Evolutionary conservation across 2,113 vertebrate species (phyloP), one percentile per base, ranked within the genome.

Genomic region (Pyxicephalus adspersus): DNA sequence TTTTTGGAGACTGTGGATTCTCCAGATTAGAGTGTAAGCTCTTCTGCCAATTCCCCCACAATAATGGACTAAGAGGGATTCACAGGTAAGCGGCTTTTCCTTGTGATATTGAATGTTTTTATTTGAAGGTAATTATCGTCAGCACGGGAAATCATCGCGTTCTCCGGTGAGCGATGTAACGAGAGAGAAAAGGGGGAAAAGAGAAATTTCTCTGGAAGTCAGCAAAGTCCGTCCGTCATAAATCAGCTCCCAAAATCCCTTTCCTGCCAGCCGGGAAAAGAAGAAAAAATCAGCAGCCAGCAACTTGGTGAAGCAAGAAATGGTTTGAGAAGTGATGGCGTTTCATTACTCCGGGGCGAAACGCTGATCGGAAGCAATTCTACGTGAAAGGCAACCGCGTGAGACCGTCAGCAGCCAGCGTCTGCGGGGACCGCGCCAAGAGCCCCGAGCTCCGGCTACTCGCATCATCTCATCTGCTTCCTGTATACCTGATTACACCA

Each of bases 231-330:
- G 57, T 88, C 90, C 90, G 86, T 93, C 90, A 94, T 93, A 94
- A 92, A 93, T 94, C 93, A 93, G 92, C 92, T 91, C 92, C 91
- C 92, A 90, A 89, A 94, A 93, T 92, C 74, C 74, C 74, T 63
- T 20, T 90, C 90, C 88, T 91, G 77, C 90, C 86, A 89, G 91
- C 91, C 38, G 38, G 38, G 38, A 15, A 45, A 45, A 45, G 38
- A 9, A 45, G 15, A 13, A 45, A 86, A 90, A 88, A 90, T 87
- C 90, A 91, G 85, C 83, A 88, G 87, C 34, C 16, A 76, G 74
- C 58, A 58, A 38, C 22, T 23, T 28, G 89, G 89, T 89, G 90
- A 84, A 74, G 87, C 77, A 89, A 76, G 87, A 93, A 91, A 92
- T 89, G 91, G 90, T 92, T 34, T 89, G 84, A 92, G 86, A 87